Base-by-base conservation (phyloP, 2,797 vertebrate genomes). In the Amphiprion clarkii region DNA sequence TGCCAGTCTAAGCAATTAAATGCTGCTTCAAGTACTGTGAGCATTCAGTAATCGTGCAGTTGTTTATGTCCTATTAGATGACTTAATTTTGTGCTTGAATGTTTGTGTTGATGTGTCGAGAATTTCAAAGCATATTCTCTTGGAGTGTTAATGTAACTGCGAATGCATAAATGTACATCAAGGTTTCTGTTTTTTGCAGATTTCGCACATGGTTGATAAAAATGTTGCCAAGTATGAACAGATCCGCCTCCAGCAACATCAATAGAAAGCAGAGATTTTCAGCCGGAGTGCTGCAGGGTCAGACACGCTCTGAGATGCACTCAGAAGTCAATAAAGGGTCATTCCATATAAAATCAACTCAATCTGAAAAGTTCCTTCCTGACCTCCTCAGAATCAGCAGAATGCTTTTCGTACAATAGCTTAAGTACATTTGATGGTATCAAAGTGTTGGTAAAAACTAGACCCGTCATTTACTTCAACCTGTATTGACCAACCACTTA, bases 71-170 rank as follows among this genome's bases (percentile, higher is more conserved):
- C 5, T 10, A 31, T 57, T 39, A 11, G 2, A 49, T 62, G 55
- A 49, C 48, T 79, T 68, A 14, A 67, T n/a, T 57, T 57, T 56
- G 31, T 48, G n/a, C 57, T 42, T 62, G 36, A 17, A 10, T 72
- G 5, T 49, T 57, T 66, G 17, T 23, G 48, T 33, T 6, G 16
- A 65, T 58, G 48, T 64, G 53, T 74, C 5, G 27, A 19, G 8
- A n/a, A 16, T 57, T n/a, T 71, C 71, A 13, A 3, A 49, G 39
- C 25, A n/a, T n/a, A 17, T 23, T 31, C 14, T 61, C 58, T 19
- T 16, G 25, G 56, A 6, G 36, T 12, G 36, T 39, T 16, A 52
- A 2, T 33, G 7, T 8, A 33, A 33, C 53, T n/a, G 9, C 16
- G 16, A 14, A 14, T 16, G 16, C 42, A 17, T 12, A 13, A 42